Conservation (phyloP, 2,113 vertebrate genomes). For the Ochotona curzoniae region DNA sequence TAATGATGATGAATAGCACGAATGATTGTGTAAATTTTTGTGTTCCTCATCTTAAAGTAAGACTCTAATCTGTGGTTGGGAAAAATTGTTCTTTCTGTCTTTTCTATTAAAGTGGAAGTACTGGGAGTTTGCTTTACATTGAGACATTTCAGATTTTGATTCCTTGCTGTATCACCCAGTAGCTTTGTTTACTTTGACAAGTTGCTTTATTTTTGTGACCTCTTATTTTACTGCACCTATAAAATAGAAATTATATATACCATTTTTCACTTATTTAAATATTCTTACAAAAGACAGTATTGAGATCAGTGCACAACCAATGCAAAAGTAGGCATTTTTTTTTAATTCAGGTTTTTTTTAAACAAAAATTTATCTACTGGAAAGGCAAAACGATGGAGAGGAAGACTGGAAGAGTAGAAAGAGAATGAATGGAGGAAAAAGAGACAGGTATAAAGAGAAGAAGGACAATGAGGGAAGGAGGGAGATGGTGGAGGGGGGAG, state of each 20-base stretch:
- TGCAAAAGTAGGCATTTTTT: background rate
- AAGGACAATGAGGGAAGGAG: too few relatives aligned
- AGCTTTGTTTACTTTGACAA: background rate
- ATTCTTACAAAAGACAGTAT: background rate
- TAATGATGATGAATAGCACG: background rate
- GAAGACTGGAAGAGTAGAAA: too few relatives aligned
- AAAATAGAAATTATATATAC: background rate
- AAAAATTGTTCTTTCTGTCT: background rate
- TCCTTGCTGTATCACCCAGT: background rate
- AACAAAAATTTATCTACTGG: too few relatives aligned
- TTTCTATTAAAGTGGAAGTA: background rate
- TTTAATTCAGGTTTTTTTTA: background rate
- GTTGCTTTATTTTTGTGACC: background rate
- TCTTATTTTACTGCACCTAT: background rate
- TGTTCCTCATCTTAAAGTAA: background rate
- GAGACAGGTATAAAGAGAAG: too few relatives aligned
- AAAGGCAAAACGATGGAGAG: too few relatives aligned
- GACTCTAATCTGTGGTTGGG: background rate
- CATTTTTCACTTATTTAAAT: background rate
- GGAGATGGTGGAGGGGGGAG: too few relatives aligned
- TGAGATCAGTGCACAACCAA: background rate
- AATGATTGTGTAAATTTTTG: background rate
- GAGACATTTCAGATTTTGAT: background rate
- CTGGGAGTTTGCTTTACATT: background rate
- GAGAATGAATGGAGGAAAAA: too few relatives aligned